Evolutionary conservation across 1,140 invertebrate genomes (phyloP).

Genomic region (Drosophila paulistorum): DNA sequence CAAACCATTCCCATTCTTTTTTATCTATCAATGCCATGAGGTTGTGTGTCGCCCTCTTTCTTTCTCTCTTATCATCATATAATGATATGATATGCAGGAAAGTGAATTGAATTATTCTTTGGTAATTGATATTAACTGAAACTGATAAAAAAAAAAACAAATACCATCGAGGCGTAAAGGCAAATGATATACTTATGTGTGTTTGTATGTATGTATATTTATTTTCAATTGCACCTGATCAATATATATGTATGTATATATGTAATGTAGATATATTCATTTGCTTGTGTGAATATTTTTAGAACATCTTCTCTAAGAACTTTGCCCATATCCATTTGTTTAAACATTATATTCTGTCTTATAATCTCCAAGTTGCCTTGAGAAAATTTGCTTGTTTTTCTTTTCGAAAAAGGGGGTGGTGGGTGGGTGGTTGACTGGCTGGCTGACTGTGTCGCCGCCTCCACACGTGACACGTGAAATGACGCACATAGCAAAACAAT

Average conservation of each 20-base stretch:
- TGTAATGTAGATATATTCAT: background rate
- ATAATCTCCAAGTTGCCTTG: conserved; percentile 56
- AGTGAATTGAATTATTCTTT: conserved; percentile 19
- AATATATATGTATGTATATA: background rate
- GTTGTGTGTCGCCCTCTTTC: background rate
- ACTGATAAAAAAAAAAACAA: background rate
- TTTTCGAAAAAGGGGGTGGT: background rate
- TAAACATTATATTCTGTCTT: conserved; percentile 42
- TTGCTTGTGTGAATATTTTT: conserved; percentile 33
- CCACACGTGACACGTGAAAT: conserved; percentile 57
- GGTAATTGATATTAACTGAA: conserved; percentile 16
- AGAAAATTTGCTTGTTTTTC: conserved; percentile 26
- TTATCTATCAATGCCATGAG: conserved; percentile 10
- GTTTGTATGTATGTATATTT: background rate
- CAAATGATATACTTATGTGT: background rate
- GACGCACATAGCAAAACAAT: conserved; percentile 48
- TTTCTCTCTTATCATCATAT: background rate
- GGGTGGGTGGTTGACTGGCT: background rate
- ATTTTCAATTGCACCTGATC: conserved; percentile 3
- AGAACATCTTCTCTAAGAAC: conserved; percentile 30
- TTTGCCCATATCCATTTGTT: conserved; percentile 29
- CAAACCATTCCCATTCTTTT: background rate
- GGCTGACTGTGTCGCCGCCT: conserved; percentile 21
- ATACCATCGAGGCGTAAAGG: background rate
- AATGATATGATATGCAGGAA: conserved; percentile 5